Evolutionary conservation across 2,888 invertebrate genomes (phyloP), one percentile per base, ranked within the genome.

Genomic region (Leucania comma): DNA sequence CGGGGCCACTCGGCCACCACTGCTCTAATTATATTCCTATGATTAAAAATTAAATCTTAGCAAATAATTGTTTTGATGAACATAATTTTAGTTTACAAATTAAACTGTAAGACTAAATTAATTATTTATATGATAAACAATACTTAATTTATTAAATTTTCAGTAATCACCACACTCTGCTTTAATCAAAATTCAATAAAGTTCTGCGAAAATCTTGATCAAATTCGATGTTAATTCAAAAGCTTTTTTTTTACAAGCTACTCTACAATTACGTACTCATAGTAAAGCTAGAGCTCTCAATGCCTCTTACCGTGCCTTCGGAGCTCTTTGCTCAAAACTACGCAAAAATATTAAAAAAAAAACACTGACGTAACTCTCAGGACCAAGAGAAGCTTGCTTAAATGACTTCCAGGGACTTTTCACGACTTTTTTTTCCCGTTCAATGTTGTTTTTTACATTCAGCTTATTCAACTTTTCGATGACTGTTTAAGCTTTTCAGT

Each of bases 251-350:
- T 67, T 46, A 64, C 61, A 57, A 72, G 57, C 62, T 68, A 71
- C 64, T 78, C 60, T 42, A 57, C 73, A 75, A 85, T 86, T 82
- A 83, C 79, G 77, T 83, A 75, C 83, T 85, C 81, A 68, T 81
- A 79, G 68, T 82, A 71, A 82, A 81, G 72, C 81, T 81, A 80
- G 76, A 80, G 78, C 79, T 66, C 86, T 88, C 76, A 81, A 83
- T 83, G 78, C 72, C 86, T 74, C 87, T 87, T 80, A 65, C 61
- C 81, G 57, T 68, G 68, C 80, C 75, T 82, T 80, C 82, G 76
- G 66, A 78, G 72, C 79, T 78, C 82, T 86, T 83, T 85, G 81
- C 75, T 79, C 65, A 84, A 85, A 87, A 83, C 83, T 87, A 86
- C 77, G 80, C 86, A 83, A 85, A 85, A 81, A 60, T 74, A 68